phyloP scores from a whole-genome alignment of 1,140 invertebrate species.

The Drosophila navojoa region DNA sequence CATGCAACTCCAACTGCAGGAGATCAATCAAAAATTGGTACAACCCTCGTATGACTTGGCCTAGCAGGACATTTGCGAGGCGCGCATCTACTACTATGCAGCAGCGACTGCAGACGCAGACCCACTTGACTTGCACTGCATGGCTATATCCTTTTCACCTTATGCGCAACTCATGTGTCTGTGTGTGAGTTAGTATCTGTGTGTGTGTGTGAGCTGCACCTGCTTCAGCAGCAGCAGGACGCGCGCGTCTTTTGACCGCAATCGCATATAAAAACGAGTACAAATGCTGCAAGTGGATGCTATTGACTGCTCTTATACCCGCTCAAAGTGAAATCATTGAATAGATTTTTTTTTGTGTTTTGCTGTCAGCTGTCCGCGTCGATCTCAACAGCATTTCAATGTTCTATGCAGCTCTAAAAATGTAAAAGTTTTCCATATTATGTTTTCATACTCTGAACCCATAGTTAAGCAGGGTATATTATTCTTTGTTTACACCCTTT shows the following conservation, averaged over 20 bases:
- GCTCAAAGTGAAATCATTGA: too few relatives aligned
- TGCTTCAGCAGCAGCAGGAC: slow-evolving; percentile 58
- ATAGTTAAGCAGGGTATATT: too few relatives aligned
- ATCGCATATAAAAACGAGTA: slow-evolving; percentile 49
- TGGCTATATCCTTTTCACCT: slow-evolving; percentile 9
- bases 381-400: too few relatives aligned
- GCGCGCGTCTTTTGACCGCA: slow-evolving; percentile 80
- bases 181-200: slow-evolving; percentile 16
- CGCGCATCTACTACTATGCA: slow-evolving; percentile 25
- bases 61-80: slow-evolving; percentile 26
- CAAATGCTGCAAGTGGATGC: too few relatives aligned
- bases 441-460: too few relatives aligned
- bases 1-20: slow-evolving; percentile 46
- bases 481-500: too few relatives aligned
- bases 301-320: too few relatives aligned
- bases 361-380: too few relatives aligned
- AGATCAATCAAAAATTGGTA: slow-evolving; percentile 77
- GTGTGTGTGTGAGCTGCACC: slow-evolving; percentile 24
- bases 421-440: too few relatives aligned
- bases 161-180: slow-evolving; percentile 28
- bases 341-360: too few relatives aligned
- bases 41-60: slow-evolving; percentile 18
- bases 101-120: slow-evolving; percentile 5
- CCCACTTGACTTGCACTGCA: slow-evolving; percentile 25
- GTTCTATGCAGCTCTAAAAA: too few relatives aligned